Evolutionary conservation across 2,797 vertebrate genomes (phyloP).

Genomic region (Garrulus glandarius): DNA sequence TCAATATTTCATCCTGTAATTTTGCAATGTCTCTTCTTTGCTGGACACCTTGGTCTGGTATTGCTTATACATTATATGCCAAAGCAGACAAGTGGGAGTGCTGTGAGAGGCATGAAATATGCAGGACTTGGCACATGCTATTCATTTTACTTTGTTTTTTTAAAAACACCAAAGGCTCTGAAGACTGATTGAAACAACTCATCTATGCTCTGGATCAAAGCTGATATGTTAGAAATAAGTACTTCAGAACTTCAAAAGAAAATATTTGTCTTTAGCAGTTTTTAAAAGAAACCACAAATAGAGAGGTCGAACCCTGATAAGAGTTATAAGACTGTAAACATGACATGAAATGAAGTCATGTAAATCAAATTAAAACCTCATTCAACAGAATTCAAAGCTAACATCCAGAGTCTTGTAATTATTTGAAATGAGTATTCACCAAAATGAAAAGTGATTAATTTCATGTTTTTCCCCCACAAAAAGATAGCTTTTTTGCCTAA

Average conservation of each 20-base stretch:
- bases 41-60: background rate
- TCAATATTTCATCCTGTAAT: background rate
- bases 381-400: background rate
- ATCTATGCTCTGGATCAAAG: slow-evolving; percentile 19
- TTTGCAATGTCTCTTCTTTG: background rate
- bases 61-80: background rate
- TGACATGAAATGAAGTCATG: background rate
- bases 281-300: background rate
- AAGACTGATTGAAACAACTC: background rate
- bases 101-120: background rate
- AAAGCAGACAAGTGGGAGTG: background rate
- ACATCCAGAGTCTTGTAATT: background rate
- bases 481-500: background rate
- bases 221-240: background rate
- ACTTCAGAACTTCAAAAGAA: background rate
- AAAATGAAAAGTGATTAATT: background rate
- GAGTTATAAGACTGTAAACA: background rate
- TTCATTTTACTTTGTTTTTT: background rate
- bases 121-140: background rate
- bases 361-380: background rate
- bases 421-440: background rate
- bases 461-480: background rate
- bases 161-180: background rate
- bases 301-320: background rate
- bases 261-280: background rate